Evolutionary conservation across 2,888 invertebrate species (phyloP).

Genomic region (Dryocosmus kuriphilus): DNA sequence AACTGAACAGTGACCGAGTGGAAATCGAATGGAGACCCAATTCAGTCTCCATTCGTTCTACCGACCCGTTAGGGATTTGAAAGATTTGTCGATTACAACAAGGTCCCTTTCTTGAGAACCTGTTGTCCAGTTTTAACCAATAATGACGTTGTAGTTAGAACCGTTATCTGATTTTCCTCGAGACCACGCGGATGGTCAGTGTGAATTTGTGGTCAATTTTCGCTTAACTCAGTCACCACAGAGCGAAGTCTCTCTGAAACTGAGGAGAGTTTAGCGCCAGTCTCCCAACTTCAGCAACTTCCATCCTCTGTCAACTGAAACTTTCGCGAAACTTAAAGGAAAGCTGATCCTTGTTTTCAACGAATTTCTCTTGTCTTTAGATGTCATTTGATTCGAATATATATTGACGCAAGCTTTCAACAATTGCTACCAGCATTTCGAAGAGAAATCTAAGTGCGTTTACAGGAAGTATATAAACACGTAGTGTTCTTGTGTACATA

Average conservation of each 20-base stretch:
- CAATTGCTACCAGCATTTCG: conserved; percentile 80
- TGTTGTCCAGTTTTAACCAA: background rate
- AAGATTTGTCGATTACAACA: background rate
- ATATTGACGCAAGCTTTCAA: conserved; percentile 59
- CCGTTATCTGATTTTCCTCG: conserved; percentile 53
- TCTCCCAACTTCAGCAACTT: conserved; percentile 53
- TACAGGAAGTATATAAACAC: conserved; percentile 80
- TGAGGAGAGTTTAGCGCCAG: conserved; percentile 44
- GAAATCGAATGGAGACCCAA: no score
- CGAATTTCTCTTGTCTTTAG: conserved; percentile 77
- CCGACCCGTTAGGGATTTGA: background rate
- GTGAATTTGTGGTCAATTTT: conserved; percentile 57
- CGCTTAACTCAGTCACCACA: conserved; percentile 58
- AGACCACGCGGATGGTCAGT: conserved; percentile 59
- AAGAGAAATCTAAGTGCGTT: conserved; percentile 78
- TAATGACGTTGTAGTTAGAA: conserved; percentile 17
- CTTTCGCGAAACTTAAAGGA: conserved; percentile 56
- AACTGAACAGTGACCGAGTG: no score
- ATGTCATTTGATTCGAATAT: conserved; percentile 70
- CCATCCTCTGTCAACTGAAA: conserved; percentile 56
- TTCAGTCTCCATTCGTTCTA: no score
- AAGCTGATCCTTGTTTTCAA: conserved; percentile 78
- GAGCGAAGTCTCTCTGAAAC: conserved; percentile 45
- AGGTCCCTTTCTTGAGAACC: background rate
- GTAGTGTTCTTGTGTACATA: conserved; percentile 80